These are phyloP conservation scores for Lepidurus apus DNA, from an alignment of 1,140 invertebrate genomes.

Conservation along the genomic window DNA sequence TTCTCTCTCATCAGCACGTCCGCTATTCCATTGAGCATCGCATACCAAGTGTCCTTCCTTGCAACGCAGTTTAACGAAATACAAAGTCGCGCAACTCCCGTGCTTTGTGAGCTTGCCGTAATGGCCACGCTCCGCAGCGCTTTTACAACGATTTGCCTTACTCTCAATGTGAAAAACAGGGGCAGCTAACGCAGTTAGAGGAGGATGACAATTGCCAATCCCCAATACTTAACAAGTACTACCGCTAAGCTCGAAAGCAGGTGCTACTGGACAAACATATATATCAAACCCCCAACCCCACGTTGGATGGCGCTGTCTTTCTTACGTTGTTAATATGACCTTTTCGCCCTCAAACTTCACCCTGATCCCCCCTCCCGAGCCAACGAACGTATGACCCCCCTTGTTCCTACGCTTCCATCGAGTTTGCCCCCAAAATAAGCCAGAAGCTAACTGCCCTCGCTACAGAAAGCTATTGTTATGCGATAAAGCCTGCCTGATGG, in stretches of 20 bases:
- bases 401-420: background rate
- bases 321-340: background rate
- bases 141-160: no score
- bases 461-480: background rate
- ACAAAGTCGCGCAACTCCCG: background rate
- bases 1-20: slow-evolving; percentile 12
- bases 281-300: background rate
- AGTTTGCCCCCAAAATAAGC: background rate
- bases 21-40: background rate
- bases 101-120: background rate
- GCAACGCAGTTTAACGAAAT: background rate
- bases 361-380: background rate
- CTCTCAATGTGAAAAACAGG: no score
- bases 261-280: background rate
- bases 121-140: background rate
- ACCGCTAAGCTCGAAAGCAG: background rate
- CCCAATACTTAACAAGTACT: background rate
- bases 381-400: background rate
- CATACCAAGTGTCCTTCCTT: background rate
- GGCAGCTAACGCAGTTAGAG: no score
- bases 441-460: background rate
- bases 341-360: background rate
- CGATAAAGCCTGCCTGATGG: background rate
- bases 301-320: background rate
- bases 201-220: background rate